Conservation (phyloP, 1,140 invertebrate genomes). For the Drosophila parvula region DNA sequence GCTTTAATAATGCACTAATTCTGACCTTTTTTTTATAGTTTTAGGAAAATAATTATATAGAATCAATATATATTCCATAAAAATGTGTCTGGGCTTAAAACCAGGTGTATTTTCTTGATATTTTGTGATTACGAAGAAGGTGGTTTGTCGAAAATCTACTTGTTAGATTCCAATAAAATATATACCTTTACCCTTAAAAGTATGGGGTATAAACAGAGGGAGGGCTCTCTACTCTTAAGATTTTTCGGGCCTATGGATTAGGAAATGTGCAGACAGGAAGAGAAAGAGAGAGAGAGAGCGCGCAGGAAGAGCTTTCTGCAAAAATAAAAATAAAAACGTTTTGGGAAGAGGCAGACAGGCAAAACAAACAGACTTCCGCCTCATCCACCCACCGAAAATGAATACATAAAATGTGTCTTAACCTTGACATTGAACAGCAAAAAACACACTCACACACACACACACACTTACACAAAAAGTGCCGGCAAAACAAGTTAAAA, state of each 20-base stretch:
- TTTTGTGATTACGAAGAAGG: background rate
- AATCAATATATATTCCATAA: too few species aligned
- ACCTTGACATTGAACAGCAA: conserved; percentile 77
- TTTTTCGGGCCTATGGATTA: conserved; percentile 28
- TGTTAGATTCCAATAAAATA: background rate
- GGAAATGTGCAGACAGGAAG: conserved; percentile 62
- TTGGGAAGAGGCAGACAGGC: conserved; percentile 54
- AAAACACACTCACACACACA: conserved; percentile 47
- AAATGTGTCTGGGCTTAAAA: too few species aligned
- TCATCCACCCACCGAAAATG: conserved; percentile 48
- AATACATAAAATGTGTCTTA: conserved; percentile 75
- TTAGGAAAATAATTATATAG: too few species aligned
- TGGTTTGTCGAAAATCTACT: background rate
- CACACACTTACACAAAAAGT: conserved; percentile 41
- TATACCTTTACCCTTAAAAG: background rate
- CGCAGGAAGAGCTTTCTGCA: conserved; percentile 79
- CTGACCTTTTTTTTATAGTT: too few species aligned
- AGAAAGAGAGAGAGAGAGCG: conserved; percentile 14
- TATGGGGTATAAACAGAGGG: background rate
- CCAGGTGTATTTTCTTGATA: too few species aligned
- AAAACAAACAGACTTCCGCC: conserved; percentile 63
- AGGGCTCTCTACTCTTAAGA: background rate
- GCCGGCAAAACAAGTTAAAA: conserved; percentile 67
- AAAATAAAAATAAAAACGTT: conserved; percentile 29
- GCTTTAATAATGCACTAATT: too few species aligned